Conservation (phyloP, 1,140 invertebrate genomes). For the Zophobas atratus region DNA sequence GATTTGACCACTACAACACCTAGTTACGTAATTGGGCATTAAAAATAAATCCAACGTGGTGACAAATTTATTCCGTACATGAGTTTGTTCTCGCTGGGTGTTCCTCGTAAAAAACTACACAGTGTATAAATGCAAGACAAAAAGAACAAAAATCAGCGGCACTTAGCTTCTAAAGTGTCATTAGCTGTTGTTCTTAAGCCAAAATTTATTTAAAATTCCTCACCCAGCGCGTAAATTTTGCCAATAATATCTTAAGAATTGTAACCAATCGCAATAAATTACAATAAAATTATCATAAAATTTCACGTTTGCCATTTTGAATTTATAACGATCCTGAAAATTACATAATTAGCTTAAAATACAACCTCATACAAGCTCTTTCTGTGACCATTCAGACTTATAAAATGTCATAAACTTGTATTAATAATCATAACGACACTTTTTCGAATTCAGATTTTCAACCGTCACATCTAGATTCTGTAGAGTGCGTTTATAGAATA, state of each 20-base stretch:
- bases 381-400: slow-evolving; percentile 15
- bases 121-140: too few species aligned
- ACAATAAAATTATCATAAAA: slow-evolving; percentile 39
- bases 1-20: too few species aligned
- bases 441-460: neutral
- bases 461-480: neutral
- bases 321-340: slow-evolving; percentile 38
- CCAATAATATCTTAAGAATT: slow-evolving; percentile 33
- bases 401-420: slow-evolving; percentile 2
- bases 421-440: slow-evolving; percentile 9
- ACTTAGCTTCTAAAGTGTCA: too few species aligned
- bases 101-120: too few species aligned
- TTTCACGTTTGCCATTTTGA: slow-evolving; percentile 28
- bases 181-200: neutral
- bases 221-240: slow-evolving; percentile 11
- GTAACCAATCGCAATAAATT: slow-evolving; percentile 37
- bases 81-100: too few species aligned
- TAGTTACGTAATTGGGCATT: too few species aligned
- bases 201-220: slow-evolving; percentile 10
- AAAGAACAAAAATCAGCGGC: too few species aligned
- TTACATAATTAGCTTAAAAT: slow-evolving; percentile 32
- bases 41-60: too few species aligned
- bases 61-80: too few species aligned
- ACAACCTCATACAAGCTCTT: slow-evolving; percentile 19
- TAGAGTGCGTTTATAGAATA: too few species aligned